phyloP scores from a whole-genome alignment of 2,888 invertebrate genomes.

The Orthosia gracilis region DNA sequence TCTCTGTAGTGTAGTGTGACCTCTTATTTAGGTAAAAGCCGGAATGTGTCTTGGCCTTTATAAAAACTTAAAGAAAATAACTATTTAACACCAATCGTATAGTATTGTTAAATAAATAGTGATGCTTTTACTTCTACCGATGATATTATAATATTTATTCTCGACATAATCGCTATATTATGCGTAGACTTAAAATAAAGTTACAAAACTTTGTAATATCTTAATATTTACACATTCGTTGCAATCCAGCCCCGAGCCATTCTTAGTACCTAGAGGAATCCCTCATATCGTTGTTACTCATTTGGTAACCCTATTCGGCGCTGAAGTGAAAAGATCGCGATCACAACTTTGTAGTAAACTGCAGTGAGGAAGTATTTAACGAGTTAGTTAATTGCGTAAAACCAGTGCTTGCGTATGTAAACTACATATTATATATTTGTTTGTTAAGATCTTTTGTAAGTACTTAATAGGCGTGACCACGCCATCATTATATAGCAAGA shows the following conservation, averaged over 20 bases:
- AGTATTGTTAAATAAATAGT: no score
- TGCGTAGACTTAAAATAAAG: no score
- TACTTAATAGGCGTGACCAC: not conserved
- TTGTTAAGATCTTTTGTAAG: not conserved
- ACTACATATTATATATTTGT: conserved; percentile 25
- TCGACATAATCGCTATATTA: no score
- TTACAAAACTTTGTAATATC: no score
- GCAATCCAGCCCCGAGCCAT: not conserved
- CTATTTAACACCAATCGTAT: no score
- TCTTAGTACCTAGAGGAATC: not conserved
- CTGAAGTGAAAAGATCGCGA: conserved; percentile 60
- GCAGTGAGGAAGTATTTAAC: conserved; percentile 50
- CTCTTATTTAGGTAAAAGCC: conserved; percentile 21
- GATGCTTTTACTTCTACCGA: no score
- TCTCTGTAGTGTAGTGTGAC: conserved; percentile 17
- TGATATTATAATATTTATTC: no score
- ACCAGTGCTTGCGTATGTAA: conserved; percentile 9
- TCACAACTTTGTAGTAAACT: conserved; percentile 42
- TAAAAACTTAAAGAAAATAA: not conserved
- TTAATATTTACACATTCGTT: no score
- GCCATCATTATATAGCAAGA: not conserved
- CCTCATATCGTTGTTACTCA: not conserved
- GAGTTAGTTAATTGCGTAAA: conserved; percentile 33
- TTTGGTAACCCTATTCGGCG: conserved; percentile 37
- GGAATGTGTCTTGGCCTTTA: not conserved